A percentile compares a stretch with the other conserved stretches of the same genome.
phyloP scores from a whole-genome alignment of 2,888 invertebrate genomes.

The Cryptophagus acutangulus region DNA sequence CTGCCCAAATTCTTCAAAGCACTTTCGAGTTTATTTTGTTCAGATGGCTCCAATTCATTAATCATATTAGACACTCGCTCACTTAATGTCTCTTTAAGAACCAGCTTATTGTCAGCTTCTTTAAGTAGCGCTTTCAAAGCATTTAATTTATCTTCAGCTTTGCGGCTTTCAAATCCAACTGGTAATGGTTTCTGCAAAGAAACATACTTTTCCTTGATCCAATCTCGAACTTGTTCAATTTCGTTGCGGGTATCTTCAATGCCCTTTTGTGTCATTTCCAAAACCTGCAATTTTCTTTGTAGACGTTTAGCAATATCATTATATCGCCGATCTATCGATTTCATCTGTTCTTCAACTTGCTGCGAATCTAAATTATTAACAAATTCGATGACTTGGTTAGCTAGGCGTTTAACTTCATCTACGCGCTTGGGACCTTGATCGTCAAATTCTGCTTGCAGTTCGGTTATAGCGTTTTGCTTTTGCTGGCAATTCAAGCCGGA shows the following conservation, averaged over 20 bases:
- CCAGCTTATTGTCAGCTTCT: constrained; percentile 80
- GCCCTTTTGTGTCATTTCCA: constrained; percentile 79
- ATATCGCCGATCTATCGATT: constrained; percentile 77
- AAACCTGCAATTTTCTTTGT: constrained; percentile 75
- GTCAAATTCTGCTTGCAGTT: constrained; percentile 69
- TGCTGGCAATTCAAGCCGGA: constrained; percentile 76
- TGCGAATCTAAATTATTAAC: constrained; percentile 85
- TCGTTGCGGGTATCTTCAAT: constrained; percentile 76
- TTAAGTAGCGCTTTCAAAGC: constrained; percentile 69
- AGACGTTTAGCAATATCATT: constrained; percentile 80
- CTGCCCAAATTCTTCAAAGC: constrained; percentile 65
- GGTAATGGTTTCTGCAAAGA: constrained; percentile 62
- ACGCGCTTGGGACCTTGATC: constrained; percentile 67
- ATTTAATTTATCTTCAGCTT: constrained; percentile 69
- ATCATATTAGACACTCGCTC: constrained; percentile 80
- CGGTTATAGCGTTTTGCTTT: constrained; percentile 69
- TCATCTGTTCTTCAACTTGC: constrained; percentile 84
- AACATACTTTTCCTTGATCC: constrained; percentile 71
- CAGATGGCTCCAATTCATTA: constrained; percentile 78
- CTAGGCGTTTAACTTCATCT: constrained; percentile 65
- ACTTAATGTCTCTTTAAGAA: constrained; percentile 75
- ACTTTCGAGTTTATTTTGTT: constrained; percentile 73
- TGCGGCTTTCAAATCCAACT: constrained; percentile 72
- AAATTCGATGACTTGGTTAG: constrained; percentile 68
- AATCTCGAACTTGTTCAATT: constrained; percentile 72